A percentile compares a stretch with the other conserved stretches of the same genome.
phyloP scores from a whole-genome alignment of 2,113 vertebrate species.

The Salvelinus sp. region DNA sequence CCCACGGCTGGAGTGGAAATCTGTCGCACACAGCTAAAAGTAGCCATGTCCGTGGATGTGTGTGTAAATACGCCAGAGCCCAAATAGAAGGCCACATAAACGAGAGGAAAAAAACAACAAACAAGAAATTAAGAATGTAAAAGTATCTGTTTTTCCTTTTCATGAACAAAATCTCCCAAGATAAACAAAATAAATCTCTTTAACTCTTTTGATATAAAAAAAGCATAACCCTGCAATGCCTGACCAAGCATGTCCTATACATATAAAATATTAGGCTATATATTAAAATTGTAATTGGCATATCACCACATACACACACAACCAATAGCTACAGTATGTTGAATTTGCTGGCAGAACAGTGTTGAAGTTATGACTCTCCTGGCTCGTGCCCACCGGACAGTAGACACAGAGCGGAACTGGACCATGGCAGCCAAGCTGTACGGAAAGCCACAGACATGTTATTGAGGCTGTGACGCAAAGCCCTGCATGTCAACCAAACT shows the following conservation, averaged over 20 bases:
- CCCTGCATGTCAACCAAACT: not conserved
- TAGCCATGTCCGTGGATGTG: constrained; percentile 5
- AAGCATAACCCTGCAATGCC: no score
- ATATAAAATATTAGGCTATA: not conserved
- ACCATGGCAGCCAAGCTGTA: not conserved
- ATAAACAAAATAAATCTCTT: not conserved
- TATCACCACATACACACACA: no score
- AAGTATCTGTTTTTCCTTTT: not conserved
- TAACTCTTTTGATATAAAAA: no score
- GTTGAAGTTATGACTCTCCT: not conserved
- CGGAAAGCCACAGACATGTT: not conserved
- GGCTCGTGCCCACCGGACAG: not conserved
- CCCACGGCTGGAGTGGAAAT: constrained; percentile 25
- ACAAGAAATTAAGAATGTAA: not conserved
- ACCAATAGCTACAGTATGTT: not conserved
- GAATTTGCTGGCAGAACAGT: not conserved
- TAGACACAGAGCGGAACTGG: not conserved
- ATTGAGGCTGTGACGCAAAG: constrained; percentile 2
- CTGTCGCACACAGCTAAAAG: constrained; percentile 30
- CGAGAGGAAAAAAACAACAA: not conserved
- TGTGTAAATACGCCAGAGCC: constrained; percentile 14
- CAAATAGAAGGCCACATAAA: constrained; percentile 19
- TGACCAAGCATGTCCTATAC: no score
- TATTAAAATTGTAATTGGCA: not conserved
- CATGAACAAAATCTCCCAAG: not conserved